phyloP scores from a whole-genome alignment of 2,888 invertebrate genomes.

The Eurytoma adleriae region DNA sequence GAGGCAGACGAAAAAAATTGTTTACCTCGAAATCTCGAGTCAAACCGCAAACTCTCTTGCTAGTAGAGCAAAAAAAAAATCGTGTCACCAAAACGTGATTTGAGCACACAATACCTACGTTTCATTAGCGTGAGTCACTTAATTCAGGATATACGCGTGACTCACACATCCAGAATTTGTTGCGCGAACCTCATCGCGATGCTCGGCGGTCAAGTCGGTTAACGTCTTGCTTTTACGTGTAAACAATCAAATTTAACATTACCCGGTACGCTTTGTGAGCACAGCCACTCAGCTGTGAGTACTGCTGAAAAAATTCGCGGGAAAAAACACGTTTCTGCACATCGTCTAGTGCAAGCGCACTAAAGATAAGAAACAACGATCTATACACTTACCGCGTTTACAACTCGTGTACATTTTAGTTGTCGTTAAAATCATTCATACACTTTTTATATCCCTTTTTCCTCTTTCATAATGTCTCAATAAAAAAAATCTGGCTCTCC shows the following conservation, averaged over 20 bases:
- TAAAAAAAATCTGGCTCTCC: no score
- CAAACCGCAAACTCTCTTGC: background rate
- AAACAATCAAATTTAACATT: no score
- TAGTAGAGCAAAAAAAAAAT: slow-evolving; percentile 23
- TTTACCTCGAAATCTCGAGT: background rate
- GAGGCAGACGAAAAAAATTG: background rate
- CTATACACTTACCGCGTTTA: no score
- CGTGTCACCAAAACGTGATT: slow-evolving; percentile 40
- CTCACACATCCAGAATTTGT: slow-evolving; percentile 36
- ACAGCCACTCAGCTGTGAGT: background rate
- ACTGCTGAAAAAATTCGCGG: background rate
- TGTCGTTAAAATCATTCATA: no score
- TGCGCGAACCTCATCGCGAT: slow-evolving; percentile 16
- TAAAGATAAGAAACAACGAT: no score
- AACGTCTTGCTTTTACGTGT: no score
- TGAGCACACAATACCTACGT: slow-evolving; percentile 30
- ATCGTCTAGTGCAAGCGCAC: no score
- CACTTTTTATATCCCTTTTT: no score
- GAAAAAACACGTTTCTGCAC: background rate
- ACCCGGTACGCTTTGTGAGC: no score
- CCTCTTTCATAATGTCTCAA: no score
- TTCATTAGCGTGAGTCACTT: slow-evolving; percentile 39
- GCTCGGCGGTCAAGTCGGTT: no score
- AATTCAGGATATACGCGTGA: slow-evolving; percentile 25
- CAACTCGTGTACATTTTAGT: no score